Conservation (phyloP, 2,888 invertebrate genomes). For the Rotaria sp. region DNA sequence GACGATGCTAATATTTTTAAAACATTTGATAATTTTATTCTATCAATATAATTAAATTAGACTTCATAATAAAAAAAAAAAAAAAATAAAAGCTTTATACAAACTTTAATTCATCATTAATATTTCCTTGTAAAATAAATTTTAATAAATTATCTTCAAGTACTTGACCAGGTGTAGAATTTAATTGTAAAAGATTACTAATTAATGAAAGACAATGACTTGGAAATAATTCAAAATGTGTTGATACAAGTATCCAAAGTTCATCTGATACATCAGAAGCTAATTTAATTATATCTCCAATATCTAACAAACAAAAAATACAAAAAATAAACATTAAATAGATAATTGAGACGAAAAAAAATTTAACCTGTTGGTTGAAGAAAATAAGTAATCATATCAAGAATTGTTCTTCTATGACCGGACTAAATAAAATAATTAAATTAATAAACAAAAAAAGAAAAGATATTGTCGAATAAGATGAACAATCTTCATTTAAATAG, state of each 20-base stretch:
- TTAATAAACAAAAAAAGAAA: neutral
- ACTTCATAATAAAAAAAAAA: no score
- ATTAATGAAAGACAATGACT: neutral
- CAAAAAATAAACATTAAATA: neutral
- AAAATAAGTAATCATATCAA: constrained; percentile 3
- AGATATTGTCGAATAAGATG: no score
- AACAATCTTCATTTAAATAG: no score
- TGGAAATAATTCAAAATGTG: neutral
- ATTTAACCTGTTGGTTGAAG: neutral
- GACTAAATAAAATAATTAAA: neutral
- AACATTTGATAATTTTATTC: neutral
- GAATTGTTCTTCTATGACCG: neutral
- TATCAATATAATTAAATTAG: neutral
- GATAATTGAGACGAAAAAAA: neutral
- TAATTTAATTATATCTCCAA: neutral
- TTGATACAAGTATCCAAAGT: neutral
- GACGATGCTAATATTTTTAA: neutral
- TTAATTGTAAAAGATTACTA: neutral
- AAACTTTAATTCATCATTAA: neutral
- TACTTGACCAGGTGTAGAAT: neutral
- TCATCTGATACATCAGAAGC: neutral
- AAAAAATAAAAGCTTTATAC: neutral
- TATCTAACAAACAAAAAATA: neutral
- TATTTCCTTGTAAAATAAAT: neutral
- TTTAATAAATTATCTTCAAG: neutral